Conservation (phyloP, 2,888 invertebrate species). For the Thysanoteuthis rhombus region DNA sequence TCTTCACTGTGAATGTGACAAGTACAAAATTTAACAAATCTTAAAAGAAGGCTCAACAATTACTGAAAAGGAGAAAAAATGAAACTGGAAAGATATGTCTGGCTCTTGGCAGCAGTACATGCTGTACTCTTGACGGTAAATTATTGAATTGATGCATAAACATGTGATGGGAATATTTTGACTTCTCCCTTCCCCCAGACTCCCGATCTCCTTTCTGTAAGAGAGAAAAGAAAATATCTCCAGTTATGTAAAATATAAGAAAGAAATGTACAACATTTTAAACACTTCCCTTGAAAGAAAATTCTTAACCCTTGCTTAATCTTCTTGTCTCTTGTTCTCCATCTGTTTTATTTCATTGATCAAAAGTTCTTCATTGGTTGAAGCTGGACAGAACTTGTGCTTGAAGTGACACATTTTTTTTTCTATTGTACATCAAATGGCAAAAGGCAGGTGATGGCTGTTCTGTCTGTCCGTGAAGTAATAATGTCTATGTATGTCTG, state of each 20-base stretch:
- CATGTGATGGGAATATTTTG: neutral
- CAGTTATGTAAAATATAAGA: neutral
- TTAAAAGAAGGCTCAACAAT: neutral
- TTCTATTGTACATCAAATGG: conserved; percentile 13
- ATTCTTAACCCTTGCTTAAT: conserved; percentile 25
- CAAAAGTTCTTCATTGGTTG: neutral
- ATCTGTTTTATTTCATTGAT: conserved; percentile 31
- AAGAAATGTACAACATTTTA: neutral
- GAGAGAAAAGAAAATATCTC: neutral
- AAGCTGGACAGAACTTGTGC: conserved; percentile 32
- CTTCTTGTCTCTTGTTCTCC: conserved; percentile 30
- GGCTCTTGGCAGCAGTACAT: neutral
- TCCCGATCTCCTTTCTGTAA: neutral
- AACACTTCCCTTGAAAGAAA: conserved; percentile 19
- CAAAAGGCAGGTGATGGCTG: neutral
- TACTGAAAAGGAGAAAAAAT: neutral
- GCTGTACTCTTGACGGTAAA: neutral
- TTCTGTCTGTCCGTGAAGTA: neutral
- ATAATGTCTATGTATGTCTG: neutral
- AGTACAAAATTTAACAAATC: neutral
- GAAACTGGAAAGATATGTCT: neutral
- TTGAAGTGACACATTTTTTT: conserved; percentile 32
- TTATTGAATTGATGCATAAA: neutral
- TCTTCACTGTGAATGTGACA: neutral
- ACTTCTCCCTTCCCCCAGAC: neutral